phyloP scores from a whole-genome alignment of 2,888 invertebrate species.

The Drosophila robusta region DNA sequence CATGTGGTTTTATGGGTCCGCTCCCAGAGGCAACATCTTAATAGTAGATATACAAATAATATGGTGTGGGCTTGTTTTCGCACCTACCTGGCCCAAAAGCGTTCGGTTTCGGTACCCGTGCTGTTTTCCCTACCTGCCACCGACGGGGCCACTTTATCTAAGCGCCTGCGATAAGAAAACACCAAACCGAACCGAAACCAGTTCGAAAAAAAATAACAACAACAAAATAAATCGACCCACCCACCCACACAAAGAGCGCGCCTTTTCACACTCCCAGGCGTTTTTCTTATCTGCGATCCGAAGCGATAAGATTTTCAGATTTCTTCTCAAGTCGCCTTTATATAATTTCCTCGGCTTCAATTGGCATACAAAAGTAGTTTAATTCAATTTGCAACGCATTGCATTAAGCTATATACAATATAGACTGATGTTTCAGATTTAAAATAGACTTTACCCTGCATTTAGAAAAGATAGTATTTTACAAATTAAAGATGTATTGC shows the following conservation, averaged over 20 bases:
- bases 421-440: not conserved
- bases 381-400: constrained; percentile 18
- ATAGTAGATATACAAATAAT: constrained; percentile 6
- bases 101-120: constrained; percentile 1
- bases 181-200: constrained; percentile 5
- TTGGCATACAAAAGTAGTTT: constrained; percentile 26
- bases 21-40: constrained; percentile 7
- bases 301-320: constrained; percentile 32
- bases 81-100: constrained; percentile 27
- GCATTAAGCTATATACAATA: constrained; percentile 8
- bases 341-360: constrained; percentile 27
- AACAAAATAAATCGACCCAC: not conserved
- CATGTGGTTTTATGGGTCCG: constrained; percentile 15
- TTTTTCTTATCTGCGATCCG: constrained; percentile 28
- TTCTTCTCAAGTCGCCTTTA: constrained; percentile 23
- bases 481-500: too few species aligned
- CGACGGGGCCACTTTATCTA: constrained; percentile 46
- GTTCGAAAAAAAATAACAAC: not conserved
- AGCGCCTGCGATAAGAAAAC: constrained; percentile 48
- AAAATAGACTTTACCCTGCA: too few species aligned
- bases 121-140: constrained; percentile 20
- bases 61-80: constrained; percentile 5
- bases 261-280: constrained; percentile 36
- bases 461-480: too few species aligned
- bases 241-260: constrained; percentile 22